Conservation (phyloP, 2,113 vertebrate genomes). For the Micronisus gabar region DNA sequence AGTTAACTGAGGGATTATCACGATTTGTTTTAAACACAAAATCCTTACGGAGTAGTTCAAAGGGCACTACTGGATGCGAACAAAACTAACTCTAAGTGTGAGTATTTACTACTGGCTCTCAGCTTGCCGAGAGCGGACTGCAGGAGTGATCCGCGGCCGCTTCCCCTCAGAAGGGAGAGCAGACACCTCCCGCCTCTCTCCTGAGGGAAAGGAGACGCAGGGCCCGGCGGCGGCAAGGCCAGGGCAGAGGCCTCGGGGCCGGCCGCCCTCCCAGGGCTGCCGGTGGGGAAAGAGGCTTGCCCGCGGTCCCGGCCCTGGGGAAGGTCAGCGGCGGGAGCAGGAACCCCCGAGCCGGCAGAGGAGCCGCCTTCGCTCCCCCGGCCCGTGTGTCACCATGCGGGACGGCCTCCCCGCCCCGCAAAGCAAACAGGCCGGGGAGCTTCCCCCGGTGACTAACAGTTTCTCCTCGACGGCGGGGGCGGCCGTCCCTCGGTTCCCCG, state of each 20-base stretch:
- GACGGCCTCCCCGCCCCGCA: neutral
- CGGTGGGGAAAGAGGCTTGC: no score
- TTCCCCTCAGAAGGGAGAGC: rapidly evolving
- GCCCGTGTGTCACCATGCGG: neutral
- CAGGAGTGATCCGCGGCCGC: rapidly evolving
- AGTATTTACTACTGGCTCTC: neutral
- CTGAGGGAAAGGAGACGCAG: no score
- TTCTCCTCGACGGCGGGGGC: neutral
- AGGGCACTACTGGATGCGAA: neutral
- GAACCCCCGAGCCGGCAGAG: neutral
- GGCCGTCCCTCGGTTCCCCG: rapidly evolving
- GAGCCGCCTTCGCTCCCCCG: rapidly evolving
- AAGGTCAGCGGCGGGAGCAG: neutral
- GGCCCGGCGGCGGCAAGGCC: neutral
- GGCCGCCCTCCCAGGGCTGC: neutral
- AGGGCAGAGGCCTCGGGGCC: neutral
- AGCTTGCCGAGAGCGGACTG: rapidly evolving
- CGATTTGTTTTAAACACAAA: neutral
- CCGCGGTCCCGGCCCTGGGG: neutral
- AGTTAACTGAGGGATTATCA: neutral
- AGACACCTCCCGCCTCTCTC: rapidly evolving
- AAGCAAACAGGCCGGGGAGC: neutral
- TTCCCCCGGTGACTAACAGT: neutral
- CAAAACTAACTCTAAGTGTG: rapidly evolving
- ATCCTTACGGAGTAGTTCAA: rapidly evolving